Percentiles rank a stretch among this genome's conserved stretches.
phyloP scores from a whole-genome alignment of 2,888 invertebrate genomes.

The Netelia fuscicornis region DNA sequence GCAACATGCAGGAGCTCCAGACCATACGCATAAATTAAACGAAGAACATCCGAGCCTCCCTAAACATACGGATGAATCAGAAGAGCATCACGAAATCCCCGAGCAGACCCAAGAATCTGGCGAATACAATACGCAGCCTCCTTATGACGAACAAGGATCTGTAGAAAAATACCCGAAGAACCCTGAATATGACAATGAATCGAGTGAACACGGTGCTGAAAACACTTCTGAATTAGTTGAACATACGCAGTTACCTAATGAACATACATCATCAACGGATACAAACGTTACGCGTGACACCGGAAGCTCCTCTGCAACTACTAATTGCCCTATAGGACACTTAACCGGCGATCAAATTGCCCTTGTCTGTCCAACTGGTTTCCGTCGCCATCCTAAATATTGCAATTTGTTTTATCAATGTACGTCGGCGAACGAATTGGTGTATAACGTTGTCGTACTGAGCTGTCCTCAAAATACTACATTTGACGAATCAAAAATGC shows the following conservation, averaged over 20 bases:
- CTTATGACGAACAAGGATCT: too few species aligned
- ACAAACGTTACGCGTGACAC: slow-evolving; percentile 3
- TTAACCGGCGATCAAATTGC: slow-evolving; percentile 89
- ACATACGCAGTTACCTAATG: background rate
- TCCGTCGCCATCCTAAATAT: slow-evolving; percentile 91
- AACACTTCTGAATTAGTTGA: background rate
- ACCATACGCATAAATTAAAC: background rate
- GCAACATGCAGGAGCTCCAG: background rate
- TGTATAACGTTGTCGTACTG: slow-evolving; percentile 89
- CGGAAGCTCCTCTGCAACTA: slow-evolving; percentile 11
- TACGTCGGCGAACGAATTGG: slow-evolving; percentile 88
- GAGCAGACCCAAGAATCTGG: background rate
- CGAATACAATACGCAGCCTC: background rate
- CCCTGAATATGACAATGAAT: too few species aligned
- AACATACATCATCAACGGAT: background rate
- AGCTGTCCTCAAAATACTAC: slow-evolving; percentile 91
- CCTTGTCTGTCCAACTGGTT: slow-evolving; percentile 93
- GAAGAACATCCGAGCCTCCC: background rate
- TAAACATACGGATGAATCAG: background rate
- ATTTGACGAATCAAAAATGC: slow-evolving; percentile 89
- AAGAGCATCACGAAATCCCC: background rate
- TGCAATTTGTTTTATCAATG: slow-evolving; percentile 94
- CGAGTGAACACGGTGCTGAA: too few species aligned
- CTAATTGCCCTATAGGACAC: slow-evolving; percentile 74
- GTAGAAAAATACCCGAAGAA: too few species aligned